Base-by-base conservation (phyloP, 2,888 invertebrate species). In the Leptinotarsa juncta region DNA sequence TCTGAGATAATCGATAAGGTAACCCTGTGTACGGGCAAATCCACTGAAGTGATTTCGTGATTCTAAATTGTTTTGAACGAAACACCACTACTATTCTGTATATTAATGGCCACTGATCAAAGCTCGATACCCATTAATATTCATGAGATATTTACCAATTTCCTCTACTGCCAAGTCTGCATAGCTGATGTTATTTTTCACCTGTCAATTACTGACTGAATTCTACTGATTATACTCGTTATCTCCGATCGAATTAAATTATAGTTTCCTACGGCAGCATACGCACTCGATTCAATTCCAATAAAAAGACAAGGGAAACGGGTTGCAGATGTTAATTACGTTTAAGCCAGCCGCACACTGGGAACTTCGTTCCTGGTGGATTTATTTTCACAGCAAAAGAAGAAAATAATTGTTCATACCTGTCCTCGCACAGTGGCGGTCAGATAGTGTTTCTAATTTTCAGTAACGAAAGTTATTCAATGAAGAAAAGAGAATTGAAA, bases 241-340 rank as follows among this genome's bases (percentile, higher is more conserved):
- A 53, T 53, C 53, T n/a, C n/a, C 53, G n/a, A n/a, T 53, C 15
- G 53, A 53, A 53, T 53, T 7, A 53, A 53, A 53, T 53, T 53
- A 53, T 53, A 53, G n/a, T 53, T 53, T 53, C 53, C 53, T n/a
- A n/a, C 53, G 7, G 53, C 53, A n/a, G n/a, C 15, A n/a, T 53
- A 53, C 53, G 3, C 53, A 53, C 53, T 53, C n/a, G 15, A 53
- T 53, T 53, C 15, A 16, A 16, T 53, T n/a, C 53, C 16, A 53
- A 53, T 53, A n/a, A 53, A 53, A 53, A 53, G 53, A n/a, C n/a
- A 53, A 53, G n/a, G 53, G 53, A 53, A 53, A 53, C n/a, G 53
- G 7, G 53, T 53, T 53, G 53, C 15, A 53, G 53, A n/a, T 53
- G 42, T 53, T 53, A 53, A n/a, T 53, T 53, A 53, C n/a, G 2